Conservation (phyloP, 1,140 invertebrate species). For the Thaumetopoea pityocampa region DNA sequence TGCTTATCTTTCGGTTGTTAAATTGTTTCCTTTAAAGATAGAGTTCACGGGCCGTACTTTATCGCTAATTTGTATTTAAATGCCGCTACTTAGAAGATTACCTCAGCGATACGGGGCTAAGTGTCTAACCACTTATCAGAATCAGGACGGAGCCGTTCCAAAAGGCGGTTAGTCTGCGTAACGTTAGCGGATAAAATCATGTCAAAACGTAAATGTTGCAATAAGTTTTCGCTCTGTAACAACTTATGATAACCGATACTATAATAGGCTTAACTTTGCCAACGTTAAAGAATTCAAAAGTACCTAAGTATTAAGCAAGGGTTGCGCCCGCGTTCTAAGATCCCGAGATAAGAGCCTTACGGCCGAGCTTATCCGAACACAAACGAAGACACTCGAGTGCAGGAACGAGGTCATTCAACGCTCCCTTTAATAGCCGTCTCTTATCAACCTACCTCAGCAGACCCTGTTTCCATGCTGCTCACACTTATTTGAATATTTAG, state of each 20-base stretch:
- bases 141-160: constrained; percentile 12
- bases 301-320: constrained; percentile 30
- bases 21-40: too few species aligned
- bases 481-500: constrained; percentile 42
- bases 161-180: constrained; percentile 16
- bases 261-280: constrained; percentile 19
- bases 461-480: constrained; percentile 27
- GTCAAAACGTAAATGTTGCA: constrained; percentile 22
- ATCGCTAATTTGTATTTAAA: constrained; percentile 11
- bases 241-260: constrained; percentile 1
- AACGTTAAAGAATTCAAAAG: constrained; percentile 15
- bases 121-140: constrained; percentile 12
- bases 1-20: too few species aligned
- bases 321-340: constrained; percentile 45
- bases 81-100: constrained; percentile 1
- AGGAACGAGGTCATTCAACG: constrained; percentile 55
- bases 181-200: constrained; percentile 14
- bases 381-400: constrained; percentile 35
- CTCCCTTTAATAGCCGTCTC: constrained; percentile 43
- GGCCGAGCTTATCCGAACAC: constrained; percentile 36
- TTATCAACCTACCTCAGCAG: constrained; percentile 29
- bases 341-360: constrained; percentile 38
- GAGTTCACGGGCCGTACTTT: not conserved
- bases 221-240: constrained; percentile 18
- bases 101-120: not conserved